Conservation (phyloP, 2,113 vertebrate genomes). For the Cepphus grylle region DNA sequence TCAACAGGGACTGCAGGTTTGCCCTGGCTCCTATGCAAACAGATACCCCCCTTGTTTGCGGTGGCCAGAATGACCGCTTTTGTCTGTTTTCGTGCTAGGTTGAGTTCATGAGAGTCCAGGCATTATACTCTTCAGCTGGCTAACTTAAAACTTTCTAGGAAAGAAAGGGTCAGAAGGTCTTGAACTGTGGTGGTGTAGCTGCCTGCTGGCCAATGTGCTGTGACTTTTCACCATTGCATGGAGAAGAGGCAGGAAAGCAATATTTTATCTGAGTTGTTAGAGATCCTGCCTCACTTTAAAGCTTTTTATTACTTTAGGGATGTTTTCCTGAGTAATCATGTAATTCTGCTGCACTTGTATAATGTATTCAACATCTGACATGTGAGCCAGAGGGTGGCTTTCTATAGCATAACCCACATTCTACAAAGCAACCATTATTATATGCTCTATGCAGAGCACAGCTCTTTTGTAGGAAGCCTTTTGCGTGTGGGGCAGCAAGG, state of each 20-base stretch:
- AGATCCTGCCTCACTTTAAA: background rate
- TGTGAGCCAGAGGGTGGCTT: background rate
- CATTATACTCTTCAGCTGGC: background rate
- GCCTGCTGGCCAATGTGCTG: background rate
- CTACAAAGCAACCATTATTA: background rate
- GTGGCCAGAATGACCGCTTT: background rate
- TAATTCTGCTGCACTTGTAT: background rate
- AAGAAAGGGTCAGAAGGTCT: background rate
- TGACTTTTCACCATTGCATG: background rate
- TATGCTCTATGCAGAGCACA: background rate
- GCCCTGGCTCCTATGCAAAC: background rate
- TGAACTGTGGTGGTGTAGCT: background rate
- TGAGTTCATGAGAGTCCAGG: background rate
- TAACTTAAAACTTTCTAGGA: conserved; percentile 20
- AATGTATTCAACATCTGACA: background rate
- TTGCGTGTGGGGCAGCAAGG: background rate
- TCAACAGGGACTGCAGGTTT: background rate
- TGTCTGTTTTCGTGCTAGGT: background rate
- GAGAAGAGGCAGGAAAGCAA: background rate
- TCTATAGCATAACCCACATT: background rate
- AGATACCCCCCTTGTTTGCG: background rate
- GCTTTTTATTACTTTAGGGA: background rate
- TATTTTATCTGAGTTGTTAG: background rate
- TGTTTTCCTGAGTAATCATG: background rate
- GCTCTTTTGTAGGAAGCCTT: background rate